These are phyloP conservation scores for Varecia variegata DNA, from an alignment of 2,797 vertebrate species.

Conservation along the genomic window DNA sequence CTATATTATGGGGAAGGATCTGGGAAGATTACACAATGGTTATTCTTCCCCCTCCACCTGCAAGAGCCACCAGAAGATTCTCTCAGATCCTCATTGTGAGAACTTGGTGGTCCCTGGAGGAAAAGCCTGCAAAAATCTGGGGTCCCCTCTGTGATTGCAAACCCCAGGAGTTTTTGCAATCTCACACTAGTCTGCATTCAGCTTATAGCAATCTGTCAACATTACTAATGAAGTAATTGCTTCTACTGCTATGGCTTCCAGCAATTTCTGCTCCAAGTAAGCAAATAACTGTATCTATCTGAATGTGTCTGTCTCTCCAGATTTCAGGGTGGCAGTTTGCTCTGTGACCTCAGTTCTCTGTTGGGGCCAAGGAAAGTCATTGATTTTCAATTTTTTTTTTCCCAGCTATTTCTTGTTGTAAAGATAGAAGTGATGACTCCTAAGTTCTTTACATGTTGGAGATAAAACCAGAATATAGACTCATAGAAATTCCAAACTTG, in stretches of 20 bases:
- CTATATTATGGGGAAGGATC: not conserved
- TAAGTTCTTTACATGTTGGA: not conserved
- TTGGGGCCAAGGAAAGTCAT: not conserved
- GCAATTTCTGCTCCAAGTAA: constrained; percentile 35
- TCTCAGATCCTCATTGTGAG: not conserved
- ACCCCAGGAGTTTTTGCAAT: not conserved
- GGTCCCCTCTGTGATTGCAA: not conserved
- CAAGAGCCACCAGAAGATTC: not conserved
- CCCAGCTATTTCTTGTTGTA: not conserved
- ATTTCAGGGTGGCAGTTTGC: not conserved
- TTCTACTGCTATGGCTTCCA: not conserved
- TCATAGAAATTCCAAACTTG: not conserved
- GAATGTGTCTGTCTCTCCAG: not conserved
- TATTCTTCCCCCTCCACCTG: not conserved
- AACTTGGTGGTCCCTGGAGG: not conserved
- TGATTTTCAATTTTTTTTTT: constrained; percentile 20
- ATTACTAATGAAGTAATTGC: not conserved
- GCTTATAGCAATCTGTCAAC: not conserved
- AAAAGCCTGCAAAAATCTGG: not conserved
- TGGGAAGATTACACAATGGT: not conserved
- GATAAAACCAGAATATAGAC: not conserved
- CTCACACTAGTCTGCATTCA: constrained; percentile 36
- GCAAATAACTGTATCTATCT: constrained; percentile 15
- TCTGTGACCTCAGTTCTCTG: not conserved
- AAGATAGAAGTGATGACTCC: not conserved